A percentile compares a stretch with the other conserved stretches of the same genome.
Conservation (phyloP, 2,113 vertebrate genomes). For the Mixornis gularis region DNA sequence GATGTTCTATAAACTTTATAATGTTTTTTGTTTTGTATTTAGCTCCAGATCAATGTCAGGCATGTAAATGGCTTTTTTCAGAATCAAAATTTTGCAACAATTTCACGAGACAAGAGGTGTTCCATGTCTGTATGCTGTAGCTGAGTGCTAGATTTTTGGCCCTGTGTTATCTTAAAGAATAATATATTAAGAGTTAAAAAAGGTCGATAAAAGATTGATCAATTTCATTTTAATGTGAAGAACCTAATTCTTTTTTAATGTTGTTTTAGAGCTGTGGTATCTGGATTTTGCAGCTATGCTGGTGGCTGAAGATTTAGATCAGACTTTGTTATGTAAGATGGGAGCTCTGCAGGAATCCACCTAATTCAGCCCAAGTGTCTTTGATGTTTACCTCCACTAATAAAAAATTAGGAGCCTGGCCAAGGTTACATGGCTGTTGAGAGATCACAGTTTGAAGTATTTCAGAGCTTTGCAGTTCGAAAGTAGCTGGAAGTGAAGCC, state of each 20-base stretch:
- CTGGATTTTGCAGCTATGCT: neutral
- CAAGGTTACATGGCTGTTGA: slow-evolving; percentile 15
- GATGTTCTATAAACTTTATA: neutral
- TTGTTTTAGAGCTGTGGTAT: neutral
- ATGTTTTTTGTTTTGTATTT: neutral
- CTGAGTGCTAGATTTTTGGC: neutral
- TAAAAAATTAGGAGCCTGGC: slow-evolving; percentile 36
- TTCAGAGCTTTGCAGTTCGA: slow-evolving; percentile 6
- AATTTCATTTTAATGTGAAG: neutral
- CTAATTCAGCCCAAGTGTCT: slow-evolving; percentile 21
- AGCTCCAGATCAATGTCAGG: neutral
- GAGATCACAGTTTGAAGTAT: slow-evolving; percentile 22
- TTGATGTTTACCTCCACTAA: slow-evolving; percentile 52
- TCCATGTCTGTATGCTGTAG: neutral
- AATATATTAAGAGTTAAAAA: neutral
- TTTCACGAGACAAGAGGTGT: neutral
- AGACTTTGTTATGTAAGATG: slow-evolving; percentile 32
- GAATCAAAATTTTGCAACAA: neutral
- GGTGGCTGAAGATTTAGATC: slow-evolving; percentile 26
- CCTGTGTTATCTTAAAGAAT: neutral
- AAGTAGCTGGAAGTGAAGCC: neutral
- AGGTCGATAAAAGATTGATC: neutral
- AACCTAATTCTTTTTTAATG: neutral
- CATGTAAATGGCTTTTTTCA: neutral
- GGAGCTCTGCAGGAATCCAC: slow-evolving; percentile 45